Percentiles rank a stretch among this genome's conserved stretches.
Evolutionary conservation across 64 coral and sea anemone species (phyloP).

Genomic region (Pocillopora verrucosa): DNA sequence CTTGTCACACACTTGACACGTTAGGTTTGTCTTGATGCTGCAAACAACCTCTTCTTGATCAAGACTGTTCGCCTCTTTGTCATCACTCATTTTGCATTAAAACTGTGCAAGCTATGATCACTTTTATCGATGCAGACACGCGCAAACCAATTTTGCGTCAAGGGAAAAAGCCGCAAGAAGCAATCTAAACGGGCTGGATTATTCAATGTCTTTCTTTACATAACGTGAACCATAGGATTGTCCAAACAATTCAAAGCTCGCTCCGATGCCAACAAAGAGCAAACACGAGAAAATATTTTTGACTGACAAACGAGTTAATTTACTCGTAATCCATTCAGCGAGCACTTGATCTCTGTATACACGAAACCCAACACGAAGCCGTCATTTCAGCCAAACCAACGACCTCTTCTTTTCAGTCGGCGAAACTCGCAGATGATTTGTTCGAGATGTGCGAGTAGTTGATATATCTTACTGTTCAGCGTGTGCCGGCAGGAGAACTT

Average conservation of each 20-base stretch:
- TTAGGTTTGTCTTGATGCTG: constrained; percentile 55
- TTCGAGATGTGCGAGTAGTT: neutral
- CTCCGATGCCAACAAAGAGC: neutral
- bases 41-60: constrained; percentile 31
- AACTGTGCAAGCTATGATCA: neutral
- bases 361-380: no score
- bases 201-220: neutral
- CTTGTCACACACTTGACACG: constrained; percentile 40
- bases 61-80: neutral
- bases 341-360: neutral
- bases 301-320: neutral
- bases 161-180: neutral
- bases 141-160: neutral
- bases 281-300: neutral
- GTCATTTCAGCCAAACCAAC: no score
- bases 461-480: neutral
- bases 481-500: neutral
- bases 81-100: neutral
- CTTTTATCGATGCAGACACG: neutral
- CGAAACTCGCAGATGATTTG: neutral
- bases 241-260: neutral
- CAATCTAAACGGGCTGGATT: neutral
- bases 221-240: neutral
- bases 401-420: no score
- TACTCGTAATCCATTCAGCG: neutral